phyloP scores from a whole-genome alignment of 1,140 invertebrate genomes.

The Cotesia chilonis region DNA sequence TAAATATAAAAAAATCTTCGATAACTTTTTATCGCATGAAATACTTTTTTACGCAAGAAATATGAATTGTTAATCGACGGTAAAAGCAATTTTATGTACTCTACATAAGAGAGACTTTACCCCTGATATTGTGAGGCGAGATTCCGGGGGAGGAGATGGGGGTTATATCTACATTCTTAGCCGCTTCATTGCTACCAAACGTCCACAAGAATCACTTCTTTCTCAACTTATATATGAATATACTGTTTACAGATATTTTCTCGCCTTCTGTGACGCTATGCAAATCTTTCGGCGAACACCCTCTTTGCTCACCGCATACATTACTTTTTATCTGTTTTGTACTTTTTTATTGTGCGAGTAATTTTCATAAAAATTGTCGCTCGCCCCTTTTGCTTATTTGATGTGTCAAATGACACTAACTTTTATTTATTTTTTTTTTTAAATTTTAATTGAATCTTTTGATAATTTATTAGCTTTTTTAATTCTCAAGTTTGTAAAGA shows the following conservation, averaged over 20 bases:
- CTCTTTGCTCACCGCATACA: conserved; percentile 53
- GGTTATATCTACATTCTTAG: conserved; percentile 55
- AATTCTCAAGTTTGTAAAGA: not conserved
- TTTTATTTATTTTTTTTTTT: conserved; percentile 47
- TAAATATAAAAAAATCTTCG: conserved; percentile 49
- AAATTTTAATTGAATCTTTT: not conserved
- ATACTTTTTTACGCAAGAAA: conserved; percentile 60
- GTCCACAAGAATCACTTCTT: conserved; percentile 6
- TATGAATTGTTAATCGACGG: conserved; percentile 66
- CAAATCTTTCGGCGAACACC: conserved; percentile 38
- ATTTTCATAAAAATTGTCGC: conserved; percentile 60
- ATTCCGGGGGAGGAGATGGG: no score
- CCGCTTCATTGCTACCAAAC: conserved; percentile 40
- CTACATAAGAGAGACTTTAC: conserved; percentile 52
- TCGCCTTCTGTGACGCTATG: conserved; percentile 16
- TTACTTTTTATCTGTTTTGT: conserved; percentile 63
- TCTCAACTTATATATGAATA: not conserved
- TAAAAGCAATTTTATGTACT: conserved; percentile 66
- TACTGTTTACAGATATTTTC: not conserved
- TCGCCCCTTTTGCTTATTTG: conserved; percentile 33
- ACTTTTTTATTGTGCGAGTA: conserved; percentile 57
- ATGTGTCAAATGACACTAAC: not conserved
- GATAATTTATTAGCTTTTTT: conserved; percentile 3
- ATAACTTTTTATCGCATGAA: conserved; percentile 58
- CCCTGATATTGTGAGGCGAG: not conserved